These are phyloP conservation scores for Blomia tropicalis DNA, from an alignment of 2,888 invertebrate genomes.

Conservation along the genomic window DNA sequence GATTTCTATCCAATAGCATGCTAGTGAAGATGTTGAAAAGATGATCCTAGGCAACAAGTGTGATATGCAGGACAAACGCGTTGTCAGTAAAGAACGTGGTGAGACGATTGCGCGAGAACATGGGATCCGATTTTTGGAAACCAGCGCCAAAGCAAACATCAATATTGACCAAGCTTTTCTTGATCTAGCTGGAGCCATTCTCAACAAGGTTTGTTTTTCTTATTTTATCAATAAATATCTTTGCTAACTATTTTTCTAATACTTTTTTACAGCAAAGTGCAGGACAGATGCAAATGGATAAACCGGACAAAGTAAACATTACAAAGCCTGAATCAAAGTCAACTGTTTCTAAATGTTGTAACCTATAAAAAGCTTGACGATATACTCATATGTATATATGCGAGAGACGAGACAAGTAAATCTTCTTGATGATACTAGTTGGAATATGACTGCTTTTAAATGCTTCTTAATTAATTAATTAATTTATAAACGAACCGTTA, in stretches of 20 bases:
- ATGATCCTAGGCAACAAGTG: constrained; percentile 97
- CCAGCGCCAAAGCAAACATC: constrained; percentile 88
- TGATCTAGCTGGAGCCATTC: constrained; percentile 80
- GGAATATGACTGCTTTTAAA: background rate
- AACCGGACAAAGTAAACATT: constrained; percentile 30
- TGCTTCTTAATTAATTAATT: background rate
- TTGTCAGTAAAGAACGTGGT: constrained; percentile 78
- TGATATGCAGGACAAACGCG: constrained; percentile 88
- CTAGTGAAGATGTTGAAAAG: constrained; percentile 94
- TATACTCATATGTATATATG: constrained; percentile 6
- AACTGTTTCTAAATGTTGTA: constrained; percentile 29
- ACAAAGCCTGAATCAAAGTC: constrained; percentile 28
- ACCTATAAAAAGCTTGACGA: constrained; percentile 13
- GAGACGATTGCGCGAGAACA: constrained; percentile 89
- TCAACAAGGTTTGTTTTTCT: constrained; percentile 49
- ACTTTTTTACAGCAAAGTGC: constrained; percentile 28
- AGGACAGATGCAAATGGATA: constrained; percentile 29
- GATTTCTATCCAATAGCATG: constrained; percentile 49
- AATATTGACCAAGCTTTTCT: constrained; percentile 91
- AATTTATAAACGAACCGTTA: too few species aligned
- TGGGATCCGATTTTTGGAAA: constrained; percentile 90
- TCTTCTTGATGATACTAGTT: too few species aligned
- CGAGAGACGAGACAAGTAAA: background rate
- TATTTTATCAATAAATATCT: background rate
- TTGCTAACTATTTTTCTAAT: background rate